Base-by-base conservation (phyloP, 2,797 vertebrate genomes). In the Astyanax mexicanus region DNA sequence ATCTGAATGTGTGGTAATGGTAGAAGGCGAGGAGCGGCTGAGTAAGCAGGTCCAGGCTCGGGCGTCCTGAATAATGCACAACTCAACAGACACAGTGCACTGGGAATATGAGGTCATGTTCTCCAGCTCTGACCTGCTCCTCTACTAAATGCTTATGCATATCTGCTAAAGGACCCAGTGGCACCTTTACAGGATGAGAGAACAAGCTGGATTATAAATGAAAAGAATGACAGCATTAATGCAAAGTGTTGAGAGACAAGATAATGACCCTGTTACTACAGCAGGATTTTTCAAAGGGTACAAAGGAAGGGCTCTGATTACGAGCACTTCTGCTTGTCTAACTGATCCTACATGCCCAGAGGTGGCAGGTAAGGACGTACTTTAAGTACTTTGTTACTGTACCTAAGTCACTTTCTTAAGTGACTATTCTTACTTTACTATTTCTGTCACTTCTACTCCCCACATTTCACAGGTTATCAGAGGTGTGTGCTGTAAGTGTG, bases 21-120 rank as follows among this genome's bases (percentile, higher is more conserved):
- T 8, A 19, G 55, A n/a, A 7, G 15, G 23, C n/a, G 9, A 61
- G 40, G 8, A 69, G 60, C 1, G 12, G 23, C 25, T 51, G 6
- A 47, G 4, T 66, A 37, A 35, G 38, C 52, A 61, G 44, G 45
- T 27, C 49, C 29, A 40, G 32, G 35, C 25, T 29, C 15, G 29
- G 12, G 6, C 13, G 17, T 64, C 37, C 37, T 66, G n/a, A 77
- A 72, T 65, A 58, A 72, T 68, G 35, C n/a, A 66, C 27, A 21
- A 27, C 21, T 21, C 27, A 60, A 62, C n/a, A 21, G 23, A 45
- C 21, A 17, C 38, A 45, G 11, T 29, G 37, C 23, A 57, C 23
- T 47, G 38, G 27, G 55, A 45, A 44, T 37, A 58, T 12, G 51
- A 67, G 61, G 54, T 67, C 44, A 60, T 67, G 61, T 23, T 67